Percentiles rank a stretch among this genome's conserved stretches.
Conservation (phyloP, 2,888 invertebrate genomes). For the Scaptomyza polygonia region DNA sequence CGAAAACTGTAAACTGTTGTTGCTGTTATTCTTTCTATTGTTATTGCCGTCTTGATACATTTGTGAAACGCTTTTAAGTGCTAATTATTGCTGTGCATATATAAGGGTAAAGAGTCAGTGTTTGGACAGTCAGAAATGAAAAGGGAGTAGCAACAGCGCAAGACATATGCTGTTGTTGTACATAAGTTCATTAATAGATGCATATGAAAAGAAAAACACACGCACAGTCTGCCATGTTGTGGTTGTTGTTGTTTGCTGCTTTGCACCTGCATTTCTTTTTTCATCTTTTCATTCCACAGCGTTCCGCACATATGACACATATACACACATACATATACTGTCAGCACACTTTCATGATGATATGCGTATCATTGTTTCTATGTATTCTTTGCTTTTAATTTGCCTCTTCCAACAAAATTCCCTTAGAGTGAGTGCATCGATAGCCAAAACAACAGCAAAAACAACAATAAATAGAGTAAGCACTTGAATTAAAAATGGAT, state of each 20-base stretch:
- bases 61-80: no score
- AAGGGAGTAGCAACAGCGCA: conserved; percentile 13
- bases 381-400: conserved; percentile 52
- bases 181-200: no score
- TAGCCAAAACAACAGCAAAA: conserved; percentile 15
- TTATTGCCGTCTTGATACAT: no score
- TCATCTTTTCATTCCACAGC: conserved; percentile 30
- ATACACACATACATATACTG: conserved; percentile 12
- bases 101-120: conserved; percentile 9
- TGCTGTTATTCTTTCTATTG: no score
- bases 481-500: conserved; percentile 48
- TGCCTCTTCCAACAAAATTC: conserved; percentile 50
- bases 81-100: conserved; percentile 19
- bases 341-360: conserved; percentile 26
- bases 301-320: conserved; percentile 6
- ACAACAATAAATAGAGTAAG: conserved; percentile 28
- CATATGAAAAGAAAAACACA: conserved; percentile 10
- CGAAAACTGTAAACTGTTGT: conserved; percentile 39
- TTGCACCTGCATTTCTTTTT: conserved; percentile 50
- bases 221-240: conserved; percentile 24
- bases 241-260: conserved; percentile 42
- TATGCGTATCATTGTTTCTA: conserved; percentile 38
- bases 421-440: conserved; percentile 45
- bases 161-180: conserved; percentile 27
- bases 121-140: not conserved